These are phyloP conservation scores for Unio delphinus DNA, from an alignment of 2,888 invertebrate species.

Conservation along the genomic window DNA sequence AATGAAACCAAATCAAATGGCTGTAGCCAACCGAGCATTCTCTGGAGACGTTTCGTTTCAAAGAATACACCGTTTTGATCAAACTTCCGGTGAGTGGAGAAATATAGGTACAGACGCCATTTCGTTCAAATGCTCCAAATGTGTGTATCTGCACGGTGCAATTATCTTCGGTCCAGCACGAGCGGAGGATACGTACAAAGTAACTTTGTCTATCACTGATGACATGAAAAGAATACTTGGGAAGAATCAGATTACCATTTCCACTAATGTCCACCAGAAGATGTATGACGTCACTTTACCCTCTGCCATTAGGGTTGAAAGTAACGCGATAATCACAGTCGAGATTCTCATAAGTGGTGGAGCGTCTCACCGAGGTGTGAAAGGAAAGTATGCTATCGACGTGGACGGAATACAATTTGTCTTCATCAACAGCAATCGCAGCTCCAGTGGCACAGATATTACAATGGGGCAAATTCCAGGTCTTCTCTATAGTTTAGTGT, in stretches of 20 bases:
- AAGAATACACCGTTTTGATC: conserved; percentile 21
- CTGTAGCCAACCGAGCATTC: too few relatives aligned
- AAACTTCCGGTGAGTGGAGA: conserved; percentile 18
- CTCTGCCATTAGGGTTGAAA: conserved; percentile 11
- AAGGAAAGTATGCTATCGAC: conserved; percentile 9
- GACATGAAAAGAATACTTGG: conserved; percentile 5
- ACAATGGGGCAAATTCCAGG: conserved; percentile 31
- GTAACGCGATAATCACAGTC: conserved; percentile 14
- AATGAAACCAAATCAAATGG: too few relatives aligned
- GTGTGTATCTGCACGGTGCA: conserved; percentile 18
- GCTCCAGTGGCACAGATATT: conserved; percentile 30
- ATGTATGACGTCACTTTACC: conserved; percentile 21
- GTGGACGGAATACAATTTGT: conserved; percentile 21
- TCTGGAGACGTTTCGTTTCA: not conserved
- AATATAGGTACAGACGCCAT: conserved; percentile 27
- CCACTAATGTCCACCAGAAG: conserved; percentile 5
- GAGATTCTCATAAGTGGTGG: conserved; percentile 12
- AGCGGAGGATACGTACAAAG: conserved; percentile 7
- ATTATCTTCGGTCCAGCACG: conserved; percentile 25
- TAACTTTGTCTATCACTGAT: conserved; percentile 14
- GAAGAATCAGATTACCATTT: too few relatives aligned
- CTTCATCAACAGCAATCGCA: conserved; percentile 28
- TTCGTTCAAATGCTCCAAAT: conserved; percentile 20
- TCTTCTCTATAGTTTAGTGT: conserved; percentile 13
- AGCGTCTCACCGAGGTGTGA: conserved; percentile 19